Conservation (phyloP, 2,113 vertebrate species). For the Cheilinus undulatus region DNA sequence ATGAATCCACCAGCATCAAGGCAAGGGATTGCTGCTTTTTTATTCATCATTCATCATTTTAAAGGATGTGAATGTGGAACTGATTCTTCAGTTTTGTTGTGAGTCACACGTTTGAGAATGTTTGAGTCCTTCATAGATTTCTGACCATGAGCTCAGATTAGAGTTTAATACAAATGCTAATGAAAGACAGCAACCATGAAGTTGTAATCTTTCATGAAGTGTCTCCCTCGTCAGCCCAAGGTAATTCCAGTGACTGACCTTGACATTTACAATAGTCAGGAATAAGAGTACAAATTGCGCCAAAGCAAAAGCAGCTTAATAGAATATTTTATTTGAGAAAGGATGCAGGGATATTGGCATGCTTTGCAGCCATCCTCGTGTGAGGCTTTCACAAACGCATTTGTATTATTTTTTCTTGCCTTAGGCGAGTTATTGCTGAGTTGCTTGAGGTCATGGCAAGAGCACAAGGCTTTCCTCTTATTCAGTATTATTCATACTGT, state of each 20-base stretch:
- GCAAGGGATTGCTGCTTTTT: constrained; percentile 21
- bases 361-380: constrained; percentile 1
- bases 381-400: constrained; percentile 16
- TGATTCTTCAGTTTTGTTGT: neutral
- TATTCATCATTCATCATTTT: constrained; percentile 27
- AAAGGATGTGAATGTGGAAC: too few relatives aligned
- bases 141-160: neutral
- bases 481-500: constrained; percentile 8
- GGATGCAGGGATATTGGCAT: neutral
- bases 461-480: constrained; percentile 15
- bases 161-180: neutral
- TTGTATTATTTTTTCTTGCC: neutral
- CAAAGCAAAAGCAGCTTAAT: neutral
- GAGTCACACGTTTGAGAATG: neutral
- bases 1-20: neutral
- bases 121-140: neutral
- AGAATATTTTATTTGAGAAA: neutral
- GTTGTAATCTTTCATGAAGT: neutral
- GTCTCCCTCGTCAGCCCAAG: neutral
- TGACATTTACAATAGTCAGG: neutral
- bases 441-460: constrained; percentile 16
- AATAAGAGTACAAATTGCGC: neutral
- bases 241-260: neutral
- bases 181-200: neutral
- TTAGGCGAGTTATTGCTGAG: neutral